Base-by-base conservation (phyloP, 2,113 vertebrate genomes). In the Crotalus horridus region DNA sequence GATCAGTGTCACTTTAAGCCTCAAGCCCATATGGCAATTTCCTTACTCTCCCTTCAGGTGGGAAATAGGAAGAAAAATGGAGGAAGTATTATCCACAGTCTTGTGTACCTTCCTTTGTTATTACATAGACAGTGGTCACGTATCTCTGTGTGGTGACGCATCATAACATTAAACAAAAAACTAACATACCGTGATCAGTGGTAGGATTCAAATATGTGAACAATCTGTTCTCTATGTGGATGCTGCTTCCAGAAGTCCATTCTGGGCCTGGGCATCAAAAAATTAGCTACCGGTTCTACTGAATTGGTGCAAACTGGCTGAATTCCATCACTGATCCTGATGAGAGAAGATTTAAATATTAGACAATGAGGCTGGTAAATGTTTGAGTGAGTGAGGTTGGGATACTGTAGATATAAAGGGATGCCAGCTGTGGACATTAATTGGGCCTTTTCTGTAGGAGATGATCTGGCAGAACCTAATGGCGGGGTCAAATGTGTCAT, bases 101-200 rank as follows among this genome's bases (percentile, higher is more conserved):
- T 12, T 2, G 53, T 96, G 85, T 96, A 96, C 97, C 96, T 51
- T 51, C 48, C 48, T 51, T 9, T 51, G 48, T 51, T 97, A 97
- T 96, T 96, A 97, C 96, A 95, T 96, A 95, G 95, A 95, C 95
- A 89, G 96, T 95, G 95, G 96, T 96, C 96, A 96, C 95, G 53
- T 46, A 92, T 89, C 94, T 91, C 93, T 93, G 90, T 89, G 93
- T 95, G 95, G 94, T 48, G 89, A 89, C 88, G 89, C 87, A 85
- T 94, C 93, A 94, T 94, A 96, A 96, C 95, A 94, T 92, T 90
- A 92, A 95, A 95, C 10, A 93, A 74, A 96, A 94, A 90, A 51
- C 46, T 69, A 90, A 95, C 94, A 93, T 92, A 95, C 93, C 56
- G 69, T 59, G 89, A 15, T 94, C 69, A 23, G 64, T 51, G 8